A percentile compares a stretch with the other conserved stretches of the same genome.
These are phyloP conservation scores for Cichladusa arquata DNA, from an alignment of 2,113 vertebrate genomes.

Conservation along the genomic window DNA sequence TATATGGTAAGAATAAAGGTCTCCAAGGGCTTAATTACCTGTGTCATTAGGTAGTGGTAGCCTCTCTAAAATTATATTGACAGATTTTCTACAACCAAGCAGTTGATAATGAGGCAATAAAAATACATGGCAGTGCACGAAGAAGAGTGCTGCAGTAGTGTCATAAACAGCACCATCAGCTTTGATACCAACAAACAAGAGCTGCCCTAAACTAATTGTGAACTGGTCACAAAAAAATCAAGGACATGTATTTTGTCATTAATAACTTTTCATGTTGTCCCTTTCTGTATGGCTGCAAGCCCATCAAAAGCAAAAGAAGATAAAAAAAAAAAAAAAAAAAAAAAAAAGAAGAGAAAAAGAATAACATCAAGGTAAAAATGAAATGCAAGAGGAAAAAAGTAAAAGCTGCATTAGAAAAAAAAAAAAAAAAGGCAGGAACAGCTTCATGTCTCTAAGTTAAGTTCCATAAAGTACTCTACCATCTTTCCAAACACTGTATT, in stretches of 20 bases:
- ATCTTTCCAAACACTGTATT: neutral
- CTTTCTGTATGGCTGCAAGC: neutral
- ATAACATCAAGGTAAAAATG: neutral
- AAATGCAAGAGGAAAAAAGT: neutral
- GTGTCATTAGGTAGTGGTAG: slow-evolving; percentile 58
- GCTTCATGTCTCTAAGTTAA: neutral
- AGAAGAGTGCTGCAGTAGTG: neutral
- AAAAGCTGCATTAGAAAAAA: neutral
- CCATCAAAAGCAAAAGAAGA: neutral
- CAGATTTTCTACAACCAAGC: slow-evolving; percentile 28
- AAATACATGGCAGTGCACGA: slow-evolving; percentile 13
- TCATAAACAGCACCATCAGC: neutral
- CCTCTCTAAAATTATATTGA: slow-evolving; percentile 48
- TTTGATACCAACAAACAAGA: neutral
- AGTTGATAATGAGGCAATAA: slow-evolving; percentile 50
- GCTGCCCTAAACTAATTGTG: neutral
- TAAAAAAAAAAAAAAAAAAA: neutral
- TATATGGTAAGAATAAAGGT: slow-evolving; percentile 3
- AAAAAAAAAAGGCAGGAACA: neutral
- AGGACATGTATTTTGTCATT: neutral
- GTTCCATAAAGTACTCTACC: neutral
- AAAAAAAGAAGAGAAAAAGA: neutral
- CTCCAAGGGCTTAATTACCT: slow-evolving; percentile 71
- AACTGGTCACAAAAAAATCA: neutral
- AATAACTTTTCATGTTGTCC: neutral